phyloP scores from a whole-genome alignment of 2,113 vertebrate species.

The zebrafish (Danio rerio) region GRCz12tu NC_133195.1:51391501-51392000 shows the following conservation, averaged over 20 bases:
- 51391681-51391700: too few species aligned
- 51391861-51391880: neutral
- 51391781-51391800: neutral
- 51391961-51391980: slow-evolving; percentile 20
- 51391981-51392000: slow-evolving; percentile 25
- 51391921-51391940: slow-evolving; percentile 9
- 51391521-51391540: too few species aligned
- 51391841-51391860: neutral
- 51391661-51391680: too few species aligned
- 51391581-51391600: too few species aligned
- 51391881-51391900: slow-evolving; percentile 5
- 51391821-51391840: neutral
- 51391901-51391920: slow-evolving; percentile 31
- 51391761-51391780: neutral
- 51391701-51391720: too few species aligned
- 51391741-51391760: neutral
- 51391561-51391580: too few species aligned
- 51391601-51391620: too few species aligned
- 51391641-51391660: too few species aligned
- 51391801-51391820: neutral
- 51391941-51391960: slow-evolving; percentile 20
- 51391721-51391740: too few species aligned
- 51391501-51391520: too few species aligned
- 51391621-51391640: too few species aligned
- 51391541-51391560: too few species aligned